Base-by-base conservation (phyloP, 2,888 invertebrate species). In the Tipula lateralis region DNA sequence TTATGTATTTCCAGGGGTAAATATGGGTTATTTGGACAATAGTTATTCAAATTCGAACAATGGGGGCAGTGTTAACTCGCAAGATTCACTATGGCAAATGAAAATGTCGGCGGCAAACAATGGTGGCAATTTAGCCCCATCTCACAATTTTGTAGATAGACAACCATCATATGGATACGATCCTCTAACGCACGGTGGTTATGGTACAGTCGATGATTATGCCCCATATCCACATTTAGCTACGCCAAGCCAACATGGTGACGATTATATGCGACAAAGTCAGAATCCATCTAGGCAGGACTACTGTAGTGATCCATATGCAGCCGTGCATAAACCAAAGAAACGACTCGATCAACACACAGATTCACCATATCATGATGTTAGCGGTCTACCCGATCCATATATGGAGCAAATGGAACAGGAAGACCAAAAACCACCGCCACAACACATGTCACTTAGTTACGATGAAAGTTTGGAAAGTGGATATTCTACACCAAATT, bases 331-430 rank as follows among this genome's bases (percentile, higher is more conserved):
- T 90, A 96, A 96, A 91, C 96, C 96, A 87, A 96, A 96, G 92
- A 96, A 96, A 91, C 92, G 95, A 87, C 93, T 95, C 89, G 95
- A 96, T 89, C 87, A 87, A 87, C 86, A 89, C 91, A 83, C 91
- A 96, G 97, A 97, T 92, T 96, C 97, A 86, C 96, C 96, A 87
- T 97, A 97, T 93, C 96, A 96, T 90, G 97, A 97, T 91, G 97
- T 97, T 88, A 97, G 96, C 91, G 97, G 97, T 86, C 92, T 97
- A 88, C 96, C 96, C 84, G 96, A 96, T 91, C 95, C 96, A 83
- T 97, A 96, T 91, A 93, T 95, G 92, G 96, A 94, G 88, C 94
- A 93, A 88, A 92, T 94, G 91, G 96, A 96, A 88, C 94, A 95
- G 88, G 96, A 96, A 90, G 90, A 90, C 88, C 88, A 89, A 87